Percentiles rank a stretch among this genome's conserved stretches.
phyloP scores from a whole-genome alignment of 2,113 vertebrate genomes.

The Sebastes schlegelii region DNA sequence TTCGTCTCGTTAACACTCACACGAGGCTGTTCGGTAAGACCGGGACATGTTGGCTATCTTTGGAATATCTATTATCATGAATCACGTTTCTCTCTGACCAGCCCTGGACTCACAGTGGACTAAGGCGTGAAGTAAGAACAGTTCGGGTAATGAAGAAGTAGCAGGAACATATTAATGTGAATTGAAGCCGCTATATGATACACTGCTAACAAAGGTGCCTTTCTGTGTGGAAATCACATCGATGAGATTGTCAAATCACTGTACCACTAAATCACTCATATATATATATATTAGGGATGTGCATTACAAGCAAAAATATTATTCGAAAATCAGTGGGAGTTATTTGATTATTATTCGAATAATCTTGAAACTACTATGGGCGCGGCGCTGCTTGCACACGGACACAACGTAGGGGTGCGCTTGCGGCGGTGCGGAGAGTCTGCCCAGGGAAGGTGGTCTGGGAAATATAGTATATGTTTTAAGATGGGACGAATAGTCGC shows the following conservation, averaged over 20 bases:
- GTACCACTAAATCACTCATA: background rate
- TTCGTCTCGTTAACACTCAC: background rate
- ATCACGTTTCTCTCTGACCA: slow-evolving; percentile 18
- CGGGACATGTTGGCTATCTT: slow-evolving; percentile 26
- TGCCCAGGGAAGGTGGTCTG: too few species aligned
- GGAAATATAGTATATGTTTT: too few species aligned
- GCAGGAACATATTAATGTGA: background rate
- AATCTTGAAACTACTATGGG: too few species aligned
- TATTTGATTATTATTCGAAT: too few species aligned
- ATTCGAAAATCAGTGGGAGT: too few species aligned
- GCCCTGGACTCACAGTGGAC: background rate
- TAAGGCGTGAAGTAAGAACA: background rate
- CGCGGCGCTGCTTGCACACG: too few species aligned
- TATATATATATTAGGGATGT: too few species aligned
- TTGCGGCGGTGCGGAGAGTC: too few species aligned
- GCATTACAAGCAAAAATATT: too few species aligned
- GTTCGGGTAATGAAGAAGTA: slow-evolving; percentile 8
- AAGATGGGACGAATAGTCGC: too few species aligned
- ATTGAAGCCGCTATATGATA: background rate
- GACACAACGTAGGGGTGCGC: too few species aligned
- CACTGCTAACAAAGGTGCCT: background rate
- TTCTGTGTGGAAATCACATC: background rate
- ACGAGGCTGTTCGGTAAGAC: background rate
- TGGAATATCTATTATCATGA: slow-evolving; percentile 39
- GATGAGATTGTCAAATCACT: background rate